A percentile compares a stretch with the other conserved stretches of the same genome.
Conservation (phyloP, 1,140 invertebrate genomes). For the Ectropis grisescens region DNA sequence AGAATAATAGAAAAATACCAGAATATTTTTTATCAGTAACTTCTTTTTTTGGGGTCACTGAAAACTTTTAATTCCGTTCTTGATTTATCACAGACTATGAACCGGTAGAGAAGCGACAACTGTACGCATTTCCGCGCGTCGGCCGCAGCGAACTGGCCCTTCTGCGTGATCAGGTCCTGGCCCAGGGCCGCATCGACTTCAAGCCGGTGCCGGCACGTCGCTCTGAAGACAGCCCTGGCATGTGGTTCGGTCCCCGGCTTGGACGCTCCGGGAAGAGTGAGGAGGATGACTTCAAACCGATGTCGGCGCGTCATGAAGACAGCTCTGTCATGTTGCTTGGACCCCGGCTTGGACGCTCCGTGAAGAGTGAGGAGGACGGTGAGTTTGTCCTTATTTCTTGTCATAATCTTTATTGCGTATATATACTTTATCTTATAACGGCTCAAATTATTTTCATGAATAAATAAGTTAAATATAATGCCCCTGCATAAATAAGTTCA, state of each 20-base stretch:
- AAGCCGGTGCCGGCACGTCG: constrained; percentile 12
- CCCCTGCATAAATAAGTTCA: too few species aligned
- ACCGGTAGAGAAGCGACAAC: constrained; percentile 43
- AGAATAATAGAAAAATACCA: too few species aligned
- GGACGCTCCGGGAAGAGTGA: constrained; percentile 47
- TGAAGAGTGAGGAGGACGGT: constrained; percentile 41
- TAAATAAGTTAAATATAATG: too few species aligned
- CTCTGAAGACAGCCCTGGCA: constrained; percentile 47
- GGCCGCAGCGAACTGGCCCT: constrained; percentile 29
- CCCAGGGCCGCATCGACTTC: constrained; percentile 22
- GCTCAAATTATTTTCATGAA: too few species aligned
- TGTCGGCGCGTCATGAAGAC: constrained; percentile 25
- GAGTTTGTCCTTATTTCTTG: too few species aligned
- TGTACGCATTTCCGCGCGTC: constrained; percentile 66
- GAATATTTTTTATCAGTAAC: too few species aligned
- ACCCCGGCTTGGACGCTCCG: constrained; percentile 62
- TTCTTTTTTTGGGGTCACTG: too few species aligned
- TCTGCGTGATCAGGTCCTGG: constrained; percentile 8
- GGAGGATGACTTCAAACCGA: constrained; percentile 24
- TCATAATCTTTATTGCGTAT: too few species aligned
- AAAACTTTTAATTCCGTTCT: too few species aligned
- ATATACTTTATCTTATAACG: too few species aligned
- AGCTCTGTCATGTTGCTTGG: constrained; percentile 72
- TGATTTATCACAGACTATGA: constrained; percentile 27
- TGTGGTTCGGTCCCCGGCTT: constrained; percentile 74